These are phyloP conservation scores for Siphlonurus alternatus DNA, from an alignment of 2,888 invertebrate species.

Conservation along the genomic window DNA sequence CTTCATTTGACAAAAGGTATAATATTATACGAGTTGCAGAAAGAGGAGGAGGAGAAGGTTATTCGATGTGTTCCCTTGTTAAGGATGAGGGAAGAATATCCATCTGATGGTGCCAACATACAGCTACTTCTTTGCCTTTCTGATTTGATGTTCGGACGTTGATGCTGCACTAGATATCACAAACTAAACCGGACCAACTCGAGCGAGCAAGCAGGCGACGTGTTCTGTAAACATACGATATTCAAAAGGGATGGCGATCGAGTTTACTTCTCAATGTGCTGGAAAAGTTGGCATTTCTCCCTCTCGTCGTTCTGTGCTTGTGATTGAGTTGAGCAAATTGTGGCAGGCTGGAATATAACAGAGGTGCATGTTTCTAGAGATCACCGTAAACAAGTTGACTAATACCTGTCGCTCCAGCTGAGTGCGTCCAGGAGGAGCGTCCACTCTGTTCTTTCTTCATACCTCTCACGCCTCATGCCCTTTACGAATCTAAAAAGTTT, in stretches of 20 bases:
- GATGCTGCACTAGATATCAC: background rate
- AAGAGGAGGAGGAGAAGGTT: background rate
- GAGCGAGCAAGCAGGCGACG: background rate
- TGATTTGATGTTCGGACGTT: background rate
- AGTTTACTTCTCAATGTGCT: background rate
- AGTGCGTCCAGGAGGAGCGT: background rate
- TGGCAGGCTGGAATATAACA: background rate
- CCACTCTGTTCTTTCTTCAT: background rate
- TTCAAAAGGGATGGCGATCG: background rate
- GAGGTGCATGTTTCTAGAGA: background rate
- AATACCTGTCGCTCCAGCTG: constrained; percentile 2
- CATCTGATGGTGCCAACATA: background rate
- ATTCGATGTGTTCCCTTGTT: background rate
- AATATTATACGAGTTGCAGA: too few relatives aligned
- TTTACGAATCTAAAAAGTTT: too few relatives aligned
- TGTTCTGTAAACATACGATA: background rate
- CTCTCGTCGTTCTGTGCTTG: background rate
- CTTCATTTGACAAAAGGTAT: background rate
- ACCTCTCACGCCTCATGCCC: background rate
- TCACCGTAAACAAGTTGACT: constrained; percentile 3
- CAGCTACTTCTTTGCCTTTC: background rate
- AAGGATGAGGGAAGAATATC: background rate
- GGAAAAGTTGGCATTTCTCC: background rate
- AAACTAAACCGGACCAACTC: background rate
- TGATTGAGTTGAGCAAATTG: background rate